phyloP scores from a whole-genome alignment of 1,140 invertebrate species.

The Pogonomyrmex barbatus region DNA sequence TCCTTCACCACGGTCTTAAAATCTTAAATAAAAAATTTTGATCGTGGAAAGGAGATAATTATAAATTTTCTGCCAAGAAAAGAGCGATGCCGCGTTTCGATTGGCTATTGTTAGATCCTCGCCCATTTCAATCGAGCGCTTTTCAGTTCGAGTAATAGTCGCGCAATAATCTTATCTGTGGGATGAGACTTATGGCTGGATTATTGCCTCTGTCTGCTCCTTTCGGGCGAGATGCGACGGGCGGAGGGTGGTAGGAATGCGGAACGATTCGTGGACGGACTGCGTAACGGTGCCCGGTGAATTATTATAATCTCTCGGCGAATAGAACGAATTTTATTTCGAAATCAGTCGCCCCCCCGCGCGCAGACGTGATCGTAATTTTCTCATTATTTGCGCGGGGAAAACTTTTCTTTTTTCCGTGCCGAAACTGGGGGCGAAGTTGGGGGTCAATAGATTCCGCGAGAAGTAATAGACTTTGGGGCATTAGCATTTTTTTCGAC shows the following conservation, averaged over 20 bases:
- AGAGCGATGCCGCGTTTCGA: not conserved
- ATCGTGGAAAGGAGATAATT: not conserved
- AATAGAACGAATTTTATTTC: conserved; percentile 71
- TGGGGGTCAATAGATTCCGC: not conserved
- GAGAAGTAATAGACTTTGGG: conserved; percentile 17
- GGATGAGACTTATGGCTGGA: conserved; percentile 51
- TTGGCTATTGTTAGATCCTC: not conserved
- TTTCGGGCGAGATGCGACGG: conserved; percentile 17
- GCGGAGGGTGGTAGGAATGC: conserved; percentile 39
- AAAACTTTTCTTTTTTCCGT: not conserved
- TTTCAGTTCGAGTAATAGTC: conserved; percentile 42
- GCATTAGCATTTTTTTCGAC: not conserved
- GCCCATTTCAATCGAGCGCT: conserved; percentile 13
- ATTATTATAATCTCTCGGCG: conserved; percentile 77
- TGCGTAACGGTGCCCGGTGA: conserved; percentile 54
- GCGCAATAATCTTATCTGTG: conserved; percentile 54
- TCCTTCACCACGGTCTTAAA: too few relatives aligned
- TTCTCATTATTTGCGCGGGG: conserved; percentile 65
- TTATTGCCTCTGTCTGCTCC: conserved; percentile 60
- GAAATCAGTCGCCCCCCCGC: conserved; percentile 72
- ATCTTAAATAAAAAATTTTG: too few relatives aligned
- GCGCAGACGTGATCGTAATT: conserved; percentile 73
- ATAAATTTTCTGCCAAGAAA: conserved; percentile 13
- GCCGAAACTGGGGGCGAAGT: not conserved
- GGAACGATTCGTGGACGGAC: conserved; percentile 69